Conservation (phyloP, 1,140 invertebrate genomes). For the Drosophila tristis region DNA sequence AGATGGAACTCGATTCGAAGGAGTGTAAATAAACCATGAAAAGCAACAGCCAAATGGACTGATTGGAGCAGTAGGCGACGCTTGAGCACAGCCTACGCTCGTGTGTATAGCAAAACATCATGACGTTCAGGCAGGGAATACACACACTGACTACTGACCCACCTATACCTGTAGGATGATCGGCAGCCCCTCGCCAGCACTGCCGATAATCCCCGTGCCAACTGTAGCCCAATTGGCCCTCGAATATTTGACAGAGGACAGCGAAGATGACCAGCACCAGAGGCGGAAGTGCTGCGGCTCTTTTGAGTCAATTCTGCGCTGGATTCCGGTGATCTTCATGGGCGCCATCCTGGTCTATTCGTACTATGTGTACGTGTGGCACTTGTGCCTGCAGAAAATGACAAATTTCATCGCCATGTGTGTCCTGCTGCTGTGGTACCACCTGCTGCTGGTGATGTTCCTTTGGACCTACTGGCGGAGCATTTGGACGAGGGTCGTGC, state of each 20-base stretch:
- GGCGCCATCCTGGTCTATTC: slow-evolving; percentile 7
- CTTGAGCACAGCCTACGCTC: background rate
- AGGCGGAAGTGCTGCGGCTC: background rate
- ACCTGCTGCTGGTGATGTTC: slow-evolving; percentile 11
- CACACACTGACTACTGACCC: background rate
- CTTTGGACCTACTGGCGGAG: slow-evolving; percentile 25
- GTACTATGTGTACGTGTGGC: slow-evolving; percentile 18
- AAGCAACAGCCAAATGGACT: background rate
- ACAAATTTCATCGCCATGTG: background rate
- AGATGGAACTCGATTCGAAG: slow-evolving; percentile 18
- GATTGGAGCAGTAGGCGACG: background rate
- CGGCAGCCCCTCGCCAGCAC: no score
- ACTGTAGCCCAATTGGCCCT: no score
- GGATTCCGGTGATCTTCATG: slow-evolving; percentile 5
- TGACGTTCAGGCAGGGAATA: background rate
- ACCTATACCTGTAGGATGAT: background rate
- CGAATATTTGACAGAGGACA: no score
- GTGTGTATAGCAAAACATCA: background rate
- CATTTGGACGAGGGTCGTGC: background rate
- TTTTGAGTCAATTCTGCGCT: background rate
- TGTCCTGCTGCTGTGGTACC: slow-evolving; percentile 3
- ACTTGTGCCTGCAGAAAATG: slow-evolving; percentile 16
- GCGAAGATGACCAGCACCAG: slow-evolving; percentile 11
- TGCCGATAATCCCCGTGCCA: no score
- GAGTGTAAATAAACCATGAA: slow-evolving; percentile 33